A percentile compares a stretch with the other conserved stretches of the same genome.
Conservation (phyloP, 2,888 invertebrate species). For the Drosophila histrio region DNA sequence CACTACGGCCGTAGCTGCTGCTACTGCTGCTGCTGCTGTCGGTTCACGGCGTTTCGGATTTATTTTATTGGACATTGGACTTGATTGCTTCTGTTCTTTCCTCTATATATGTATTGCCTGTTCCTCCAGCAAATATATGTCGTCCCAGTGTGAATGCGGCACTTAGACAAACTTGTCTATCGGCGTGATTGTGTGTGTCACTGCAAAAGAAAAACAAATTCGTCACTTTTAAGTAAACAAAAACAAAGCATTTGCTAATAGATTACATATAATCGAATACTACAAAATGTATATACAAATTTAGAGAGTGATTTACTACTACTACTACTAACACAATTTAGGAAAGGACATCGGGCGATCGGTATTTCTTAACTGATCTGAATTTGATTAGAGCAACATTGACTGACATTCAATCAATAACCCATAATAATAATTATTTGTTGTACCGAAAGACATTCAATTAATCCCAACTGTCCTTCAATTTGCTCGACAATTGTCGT, state of each 20-base stretch:
- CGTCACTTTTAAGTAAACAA: background rate
- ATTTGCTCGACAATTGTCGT: conserved; percentile 30
- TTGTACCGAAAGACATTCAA: background rate
- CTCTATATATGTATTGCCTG: conserved; percentile 17
- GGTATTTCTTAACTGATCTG: background rate
- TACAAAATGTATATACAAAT: background rate
- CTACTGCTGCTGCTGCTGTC: conserved; percentile 74
- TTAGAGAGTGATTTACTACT: background rate
- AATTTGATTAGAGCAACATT: background rate
- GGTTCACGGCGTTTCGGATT: conserved; percentile 84
- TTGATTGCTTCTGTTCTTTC: conserved; percentile 39
- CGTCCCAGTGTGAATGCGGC: conserved; percentile 5
- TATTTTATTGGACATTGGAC: conserved; percentile 84
- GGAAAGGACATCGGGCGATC: background rate
- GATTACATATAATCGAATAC: too few relatives aligned
- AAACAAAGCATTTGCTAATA: background rate
- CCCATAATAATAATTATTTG: background rate
- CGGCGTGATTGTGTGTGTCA: conserved; percentile 14
- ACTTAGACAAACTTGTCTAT: conserved; percentile 6
- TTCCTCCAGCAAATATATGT: background rate
- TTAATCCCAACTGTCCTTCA: conserved; percentile 48
- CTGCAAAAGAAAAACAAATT: conserved; percentile 35
- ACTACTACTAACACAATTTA: background rate
- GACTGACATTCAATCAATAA: conserved; percentile 5
- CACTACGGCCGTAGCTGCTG: conserved; percentile 71